Conservation (phyloP, 2,888 invertebrate genomes). For the Heterodera filipjevi region DNA sequence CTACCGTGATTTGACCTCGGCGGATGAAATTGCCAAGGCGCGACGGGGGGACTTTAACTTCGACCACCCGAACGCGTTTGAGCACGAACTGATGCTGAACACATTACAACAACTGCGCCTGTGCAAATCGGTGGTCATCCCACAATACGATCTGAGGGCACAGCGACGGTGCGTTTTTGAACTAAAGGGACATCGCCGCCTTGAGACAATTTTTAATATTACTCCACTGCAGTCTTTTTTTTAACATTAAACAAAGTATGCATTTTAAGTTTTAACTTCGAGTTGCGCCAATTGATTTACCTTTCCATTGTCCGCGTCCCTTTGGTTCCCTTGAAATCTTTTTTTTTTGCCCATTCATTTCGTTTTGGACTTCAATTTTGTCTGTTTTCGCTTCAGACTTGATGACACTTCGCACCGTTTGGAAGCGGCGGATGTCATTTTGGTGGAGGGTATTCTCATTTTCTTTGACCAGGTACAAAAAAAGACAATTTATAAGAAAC, state of each 20-base stretch:
- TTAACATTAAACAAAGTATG: too few relatives aligned
- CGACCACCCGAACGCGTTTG: slow-evolving; percentile 83
- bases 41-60: slow-evolving; percentile 89
- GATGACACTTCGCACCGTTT: slow-evolving; percentile 65
- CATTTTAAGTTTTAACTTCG: too few relatives aligned
- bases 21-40: slow-evolving; percentile 79
- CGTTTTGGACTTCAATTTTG: too few relatives aligned
- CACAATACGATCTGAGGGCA: slow-evolving; percentile 88
- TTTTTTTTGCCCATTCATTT: too few relatives aligned
- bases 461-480: slow-evolving; percentile 78
- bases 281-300: too few relatives aligned
- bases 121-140: slow-evolving; percentile 85
- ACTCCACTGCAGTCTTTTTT: too few relatives aligned
- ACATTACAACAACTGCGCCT: slow-evolving; percentile 81
- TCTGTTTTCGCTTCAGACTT: too few relatives aligned
- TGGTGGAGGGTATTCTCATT: slow-evolving; percentile 92
- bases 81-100: slow-evolving; percentile 81
- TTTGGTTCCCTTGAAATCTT: too few relatives aligned
- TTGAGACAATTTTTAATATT: too few relatives aligned
- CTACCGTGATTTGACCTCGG: slow-evolving; percentile 77
- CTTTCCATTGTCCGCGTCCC: too few relatives aligned
- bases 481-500: too few relatives aligned
- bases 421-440: slow-evolving; percentile 86
- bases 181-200: too few relatives aligned
- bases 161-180: slow-evolving; percentile 79